Percentiles rank a stretch among this genome's conserved stretches.
phyloP scores from a whole-genome alignment of 2,888 invertebrate genomes.

The Megamerina dolium region DNA sequence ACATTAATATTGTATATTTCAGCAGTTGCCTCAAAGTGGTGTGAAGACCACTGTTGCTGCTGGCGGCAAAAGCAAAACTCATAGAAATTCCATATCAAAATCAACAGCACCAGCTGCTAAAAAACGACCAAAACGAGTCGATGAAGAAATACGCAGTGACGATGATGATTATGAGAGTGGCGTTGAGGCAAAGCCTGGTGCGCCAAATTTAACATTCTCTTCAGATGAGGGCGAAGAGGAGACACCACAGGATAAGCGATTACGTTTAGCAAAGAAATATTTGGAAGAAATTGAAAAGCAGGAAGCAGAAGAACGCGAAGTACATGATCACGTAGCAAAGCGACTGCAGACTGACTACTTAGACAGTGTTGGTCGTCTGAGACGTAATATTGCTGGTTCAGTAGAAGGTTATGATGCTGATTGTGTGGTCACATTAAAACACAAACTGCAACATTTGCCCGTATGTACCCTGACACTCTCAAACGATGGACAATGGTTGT shows the following conservation, averaged over 20 bases:
- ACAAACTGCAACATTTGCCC: conserved; percentile 71
- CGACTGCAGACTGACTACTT: conserved; percentile 78
- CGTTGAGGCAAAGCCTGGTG: conserved; percentile 39
- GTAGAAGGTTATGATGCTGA: conserved; percentile 50
- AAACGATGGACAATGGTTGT: conserved; percentile 64
- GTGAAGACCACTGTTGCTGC: too few species aligned
- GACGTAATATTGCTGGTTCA: conserved; percentile 65
- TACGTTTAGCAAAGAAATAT: conserved; percentile 85
- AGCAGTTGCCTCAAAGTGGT: too few species aligned
- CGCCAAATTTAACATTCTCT: conserved; percentile 30
- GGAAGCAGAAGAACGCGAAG: conserved; percentile 63
- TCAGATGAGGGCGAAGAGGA: conserved; percentile 53
- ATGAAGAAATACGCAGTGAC: conserved; percentile 61
- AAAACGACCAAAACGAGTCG: conserved; percentile 36
- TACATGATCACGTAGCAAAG: conserved; percentile 57
- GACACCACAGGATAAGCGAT: conserved; percentile 84
- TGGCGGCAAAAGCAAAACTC: too few species aligned
- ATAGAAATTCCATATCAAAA: too few species aligned
- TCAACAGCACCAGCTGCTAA: conserved; percentile 40
- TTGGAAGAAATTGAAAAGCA: conserved; percentile 79
- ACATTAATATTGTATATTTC: too few species aligned
- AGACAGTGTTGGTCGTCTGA: conserved; percentile 76
- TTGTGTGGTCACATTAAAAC: conserved; percentile 56
- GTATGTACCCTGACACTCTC: conserved; percentile 78
- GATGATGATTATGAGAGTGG: conserved; percentile 59